These are phyloP conservation scores for Phasianus colchicus DNA, from an alignment of 2,113 vertebrate genomes.

Conservation along the genomic window DNA sequence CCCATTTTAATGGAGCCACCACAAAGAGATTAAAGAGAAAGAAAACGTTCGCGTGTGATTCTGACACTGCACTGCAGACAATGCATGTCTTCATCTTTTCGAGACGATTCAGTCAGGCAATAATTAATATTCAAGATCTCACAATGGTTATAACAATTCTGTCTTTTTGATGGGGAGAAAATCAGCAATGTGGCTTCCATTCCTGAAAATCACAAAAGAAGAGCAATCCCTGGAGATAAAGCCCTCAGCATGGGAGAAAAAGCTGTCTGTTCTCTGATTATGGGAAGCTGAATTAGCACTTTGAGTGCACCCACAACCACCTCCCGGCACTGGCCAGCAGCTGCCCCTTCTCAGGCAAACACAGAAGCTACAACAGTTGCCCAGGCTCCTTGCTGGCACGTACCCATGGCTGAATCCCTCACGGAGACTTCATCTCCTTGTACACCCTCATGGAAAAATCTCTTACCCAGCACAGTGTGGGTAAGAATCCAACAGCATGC, in stretches of 20 bases:
- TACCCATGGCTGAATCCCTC: background rate
- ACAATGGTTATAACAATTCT: background rate
- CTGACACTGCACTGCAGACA: background rate
- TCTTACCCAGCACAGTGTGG: background rate
- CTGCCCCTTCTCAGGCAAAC: background rate
- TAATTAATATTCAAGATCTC: constrained; percentile 34
- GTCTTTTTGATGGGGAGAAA: background rate
- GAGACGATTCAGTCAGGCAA: background rate
- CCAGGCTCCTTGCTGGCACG: rapidly evolving
- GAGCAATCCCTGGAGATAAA: background rate
- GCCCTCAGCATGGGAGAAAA: background rate
- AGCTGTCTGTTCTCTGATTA: background rate
- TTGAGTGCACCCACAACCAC: background rate
- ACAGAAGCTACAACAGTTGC: background rate
- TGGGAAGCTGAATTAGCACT: background rate
- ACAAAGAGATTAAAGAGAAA: constrained; percentile 8
- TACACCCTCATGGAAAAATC: background rate
- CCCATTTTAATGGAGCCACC: background rate
- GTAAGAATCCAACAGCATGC: background rate
- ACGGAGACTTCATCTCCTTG: background rate
- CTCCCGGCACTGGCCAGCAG: background rate
- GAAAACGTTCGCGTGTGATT: background rate
- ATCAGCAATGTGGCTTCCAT: background rate
- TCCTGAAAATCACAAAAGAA: background rate
- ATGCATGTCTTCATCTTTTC: background rate